Evolutionary conservation across 2,113 vertebrate genomes (phyloP).

Genomic region (Marcusenius ussheri): DNA sequence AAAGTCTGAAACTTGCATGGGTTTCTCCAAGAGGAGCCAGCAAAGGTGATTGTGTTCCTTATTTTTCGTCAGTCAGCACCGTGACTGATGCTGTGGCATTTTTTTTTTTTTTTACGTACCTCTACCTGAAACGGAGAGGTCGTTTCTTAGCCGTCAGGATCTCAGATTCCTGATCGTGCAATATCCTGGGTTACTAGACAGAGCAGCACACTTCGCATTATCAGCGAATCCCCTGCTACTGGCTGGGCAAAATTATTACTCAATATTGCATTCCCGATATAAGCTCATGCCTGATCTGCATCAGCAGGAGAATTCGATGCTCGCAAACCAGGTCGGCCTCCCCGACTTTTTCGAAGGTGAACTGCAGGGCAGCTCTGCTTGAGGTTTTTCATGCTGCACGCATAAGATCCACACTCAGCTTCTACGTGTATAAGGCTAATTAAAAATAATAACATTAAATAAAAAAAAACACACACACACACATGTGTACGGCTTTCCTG

Average conservation of each 20-base stretch:
- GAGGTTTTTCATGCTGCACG: neutral
- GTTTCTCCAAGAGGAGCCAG: neutral
- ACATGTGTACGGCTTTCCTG: neutral
- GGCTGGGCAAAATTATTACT: neutral
- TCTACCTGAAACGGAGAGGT: conserved; percentile 5
- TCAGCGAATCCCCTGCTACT: neutral
- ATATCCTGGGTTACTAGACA: neutral
- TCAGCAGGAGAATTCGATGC: neutral
- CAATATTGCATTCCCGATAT: neutral
- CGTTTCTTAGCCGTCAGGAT: neutral
- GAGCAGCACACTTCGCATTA: neutral
- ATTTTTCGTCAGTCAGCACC: conserved; percentile 14
- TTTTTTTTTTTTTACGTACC: neutral
- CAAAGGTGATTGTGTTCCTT: neutral
- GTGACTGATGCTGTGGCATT: neutral
- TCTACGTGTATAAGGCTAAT: neutral
- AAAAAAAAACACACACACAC: neutral
- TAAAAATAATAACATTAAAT: neutral
- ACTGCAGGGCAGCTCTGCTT: neutral
- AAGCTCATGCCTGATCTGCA: neutral
- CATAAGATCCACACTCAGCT: neutral
- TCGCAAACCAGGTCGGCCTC: neutral
- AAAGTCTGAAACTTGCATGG: neutral
- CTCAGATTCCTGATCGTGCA: neutral
- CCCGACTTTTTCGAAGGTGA: neutral